A percentile compares a stretch with the other conserved stretches of the same genome.
These are phyloP conservation scores for Cryptus armator DNA, from an alignment of 2,888 invertebrate genomes.

Conservation along the genomic window DNA sequence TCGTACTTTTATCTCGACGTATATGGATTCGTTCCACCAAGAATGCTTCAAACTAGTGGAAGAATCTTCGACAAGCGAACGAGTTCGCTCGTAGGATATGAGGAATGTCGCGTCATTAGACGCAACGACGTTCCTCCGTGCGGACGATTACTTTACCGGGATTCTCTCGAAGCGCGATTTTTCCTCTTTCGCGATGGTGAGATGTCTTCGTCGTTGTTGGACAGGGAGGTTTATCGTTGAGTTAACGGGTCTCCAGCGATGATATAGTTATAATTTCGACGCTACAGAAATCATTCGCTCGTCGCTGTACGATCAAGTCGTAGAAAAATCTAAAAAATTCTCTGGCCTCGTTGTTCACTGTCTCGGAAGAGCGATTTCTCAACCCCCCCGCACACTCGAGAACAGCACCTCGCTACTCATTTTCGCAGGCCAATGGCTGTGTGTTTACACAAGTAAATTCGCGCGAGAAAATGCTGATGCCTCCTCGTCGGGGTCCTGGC, in stretches of 20 bases:
- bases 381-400: background rate
- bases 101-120: slow-evolving; percentile 68
- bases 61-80: slow-evolving; percentile 52
- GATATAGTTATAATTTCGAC: background rate
- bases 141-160: slow-evolving; percentile 49
- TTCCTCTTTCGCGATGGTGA: background rate
- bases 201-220: background rate
- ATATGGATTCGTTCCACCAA: slow-evolving; percentile 14
- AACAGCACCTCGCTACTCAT: slow-evolving; percentile 1
- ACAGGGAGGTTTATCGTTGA: slow-evolving; percentile 5
- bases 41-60: slow-evolving; percentile 49
- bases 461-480: slow-evolving; percentile 69
- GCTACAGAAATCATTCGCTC: slow-evolving; percentile 7
- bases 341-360: slow-evolving; percentile 11
- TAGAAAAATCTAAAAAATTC: background rate
- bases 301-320: background rate
- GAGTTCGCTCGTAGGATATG: slow-evolving; percentile 17
- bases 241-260: background rate
- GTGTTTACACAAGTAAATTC: slow-evolving; percentile 44
- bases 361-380: slow-evolving; percentile 33
- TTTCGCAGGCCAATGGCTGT: slow-evolving; percentile 4
- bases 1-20: slow-evolving; percentile 31
- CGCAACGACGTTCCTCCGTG: slow-evolving; percentile 50
- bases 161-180: slow-evolving; percentile 44
- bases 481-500: slow-evolving; percentile 18